Evolutionary conservation across 37 sponge, comb jelly and placozoan species (phyloP).

Genomic region (Tethya wilhelma): DNA sequence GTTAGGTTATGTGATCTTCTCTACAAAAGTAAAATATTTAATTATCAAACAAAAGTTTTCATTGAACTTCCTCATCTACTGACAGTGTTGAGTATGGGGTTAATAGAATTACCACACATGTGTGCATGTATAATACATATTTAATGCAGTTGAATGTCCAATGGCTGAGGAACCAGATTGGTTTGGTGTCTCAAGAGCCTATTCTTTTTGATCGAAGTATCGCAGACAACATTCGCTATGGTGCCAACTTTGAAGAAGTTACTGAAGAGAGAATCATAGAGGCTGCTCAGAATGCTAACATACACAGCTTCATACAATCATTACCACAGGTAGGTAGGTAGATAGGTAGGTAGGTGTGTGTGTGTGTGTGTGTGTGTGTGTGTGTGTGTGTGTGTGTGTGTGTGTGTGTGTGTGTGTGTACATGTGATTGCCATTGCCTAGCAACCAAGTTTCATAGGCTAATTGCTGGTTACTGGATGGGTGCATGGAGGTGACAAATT

Average conservation of each 20-base stretch:
- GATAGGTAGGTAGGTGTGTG: neutral
- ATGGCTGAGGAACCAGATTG: slow-evolving; percentile 85
- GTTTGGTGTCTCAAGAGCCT: slow-evolving; percentile 91
- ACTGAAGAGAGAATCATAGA: slow-evolving; percentile 74
- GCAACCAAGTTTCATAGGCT: neutral
- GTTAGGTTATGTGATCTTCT: no score
- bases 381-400: neutral
- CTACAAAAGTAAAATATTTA: no score
- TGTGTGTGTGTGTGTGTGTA: neutral
- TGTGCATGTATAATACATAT: neutral
- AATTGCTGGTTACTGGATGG: neutral
- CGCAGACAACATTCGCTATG: slow-evolving; percentile 91
- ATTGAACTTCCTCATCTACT: no score
- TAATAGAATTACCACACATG: neutral
- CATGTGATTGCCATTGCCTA: no score
- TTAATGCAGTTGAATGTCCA: slow-evolving; percentile 49
- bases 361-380: no score
- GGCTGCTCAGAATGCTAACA: slow-evolving; percentile 86
- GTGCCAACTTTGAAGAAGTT: slow-evolving; percentile 64
- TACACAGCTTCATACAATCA: slow-evolving; percentile 79
- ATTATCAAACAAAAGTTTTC: no score
- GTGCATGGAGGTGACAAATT: neutral
- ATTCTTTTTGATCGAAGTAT: slow-evolving; percentile 85
- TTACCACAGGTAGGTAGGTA: slow-evolving; percentile 67
- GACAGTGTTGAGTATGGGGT: neutral